phyloP scores from a whole-genome alignment of 2,797 vertebrate genomes.

The Rhinella marina region DNA sequence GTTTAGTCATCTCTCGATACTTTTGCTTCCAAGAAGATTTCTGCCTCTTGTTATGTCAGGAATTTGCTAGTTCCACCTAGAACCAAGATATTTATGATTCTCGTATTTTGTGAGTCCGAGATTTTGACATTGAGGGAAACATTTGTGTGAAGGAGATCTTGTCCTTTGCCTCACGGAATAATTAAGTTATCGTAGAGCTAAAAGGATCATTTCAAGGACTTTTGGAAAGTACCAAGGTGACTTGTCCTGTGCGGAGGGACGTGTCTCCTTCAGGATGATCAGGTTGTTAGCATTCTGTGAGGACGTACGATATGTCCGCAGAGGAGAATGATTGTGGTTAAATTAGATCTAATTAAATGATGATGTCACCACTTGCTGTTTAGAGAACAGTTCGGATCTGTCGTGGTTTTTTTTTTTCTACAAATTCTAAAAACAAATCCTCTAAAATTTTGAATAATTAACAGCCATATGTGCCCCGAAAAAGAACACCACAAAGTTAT shows the following conservation, averaged over 20 bases:
- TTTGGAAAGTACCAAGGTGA: not conserved
- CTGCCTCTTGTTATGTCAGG: not conserved
- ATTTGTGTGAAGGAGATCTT: conserved; percentile 2
- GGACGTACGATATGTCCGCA: not conserved
- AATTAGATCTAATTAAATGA: conserved; percentile 5
- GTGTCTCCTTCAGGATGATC: not conserved
- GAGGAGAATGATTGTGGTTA: not conserved
- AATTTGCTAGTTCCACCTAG: not conserved
- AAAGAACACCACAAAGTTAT: too few species aligned
- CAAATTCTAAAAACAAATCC: too few species aligned
- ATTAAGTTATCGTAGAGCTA: not conserved
- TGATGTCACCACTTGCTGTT: not conserved
- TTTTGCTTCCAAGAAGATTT: not conserved
- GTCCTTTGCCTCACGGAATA: not conserved
- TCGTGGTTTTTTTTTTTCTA: too few species aligned
- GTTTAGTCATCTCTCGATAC: not conserved
- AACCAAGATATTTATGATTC: not conserved
- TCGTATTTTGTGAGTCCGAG: not conserved
- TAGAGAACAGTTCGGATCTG: not conserved
- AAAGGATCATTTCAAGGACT: not conserved
- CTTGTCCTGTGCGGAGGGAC: not conserved
- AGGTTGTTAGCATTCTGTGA: not conserved
- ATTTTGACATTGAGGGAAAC: not conserved
- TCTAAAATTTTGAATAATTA: too few species aligned
- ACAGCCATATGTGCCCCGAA: too few species aligned